Base-by-base conservation (phyloP, 2,797 vertebrate species). In the Trichosurus vulpecula region DNA sequence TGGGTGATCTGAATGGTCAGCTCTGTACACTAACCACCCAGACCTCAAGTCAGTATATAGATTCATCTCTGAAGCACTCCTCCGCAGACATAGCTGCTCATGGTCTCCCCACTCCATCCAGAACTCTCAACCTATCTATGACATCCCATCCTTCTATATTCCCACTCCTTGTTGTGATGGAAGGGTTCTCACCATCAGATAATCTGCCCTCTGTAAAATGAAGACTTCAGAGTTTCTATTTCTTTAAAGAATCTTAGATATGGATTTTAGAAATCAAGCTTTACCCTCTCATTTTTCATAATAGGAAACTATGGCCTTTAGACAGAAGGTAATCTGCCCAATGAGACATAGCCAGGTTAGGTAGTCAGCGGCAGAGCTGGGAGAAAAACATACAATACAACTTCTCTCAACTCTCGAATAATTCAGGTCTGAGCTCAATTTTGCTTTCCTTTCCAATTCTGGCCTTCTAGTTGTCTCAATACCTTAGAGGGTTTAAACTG, bases 1-100 rank as follows among this genome's bases (percentile, higher is more conserved):
- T 94, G 95, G 92, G 95, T 96, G 96, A 95, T 87, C 74, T 98
- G 97, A 98, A 97, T 97, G 95, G 95, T 94, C 90, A 96, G 94
- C 96, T 96, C 97, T 97, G 91, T 97, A 95, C 87, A 96, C 74
- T 95, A 94, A 57, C 96, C 93, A 94, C 93, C 91, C 29, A 90
- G 90, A 90, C 52, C 95, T 96, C 92, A 95, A 95, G 93, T 16
- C 25, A 54, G 29, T 87, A 96, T 56, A 53, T 91, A 66, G 90
- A 90, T 93, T 92, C 93, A 56, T 25, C 92, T 94, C 94, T 94
- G 92, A 96, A 95, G 91, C 81, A 6, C 10, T 90, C 57, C 13
- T 27, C 22, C 47, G 51, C 74, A 87, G 8, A 87, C 3, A 27
- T 4, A 9, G 0, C 22, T 51, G 41, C 66, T 47, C 19, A 47